phyloP scores from a whole-genome alignment of 2,797 vertebrate species.

The Myripristis jacobus region DNA sequence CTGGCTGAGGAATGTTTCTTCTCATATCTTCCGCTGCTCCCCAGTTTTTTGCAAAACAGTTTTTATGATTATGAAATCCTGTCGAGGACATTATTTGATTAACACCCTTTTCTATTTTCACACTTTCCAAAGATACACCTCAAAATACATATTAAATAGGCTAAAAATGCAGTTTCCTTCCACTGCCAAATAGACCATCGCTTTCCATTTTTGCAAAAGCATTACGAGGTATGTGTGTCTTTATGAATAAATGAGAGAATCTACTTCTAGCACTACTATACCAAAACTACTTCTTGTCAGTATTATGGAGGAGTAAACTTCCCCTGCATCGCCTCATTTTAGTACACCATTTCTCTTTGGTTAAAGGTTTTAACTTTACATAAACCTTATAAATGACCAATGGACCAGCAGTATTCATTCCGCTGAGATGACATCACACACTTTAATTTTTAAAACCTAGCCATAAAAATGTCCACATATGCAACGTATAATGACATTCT shows the following conservation, averaged over 20 bases:
- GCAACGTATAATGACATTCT: conserved; percentile 3
- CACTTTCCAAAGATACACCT: too few species aligned
- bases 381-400: background rate
- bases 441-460: conserved; percentile 1
- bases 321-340: background rate
- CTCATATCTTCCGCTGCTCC: too few species aligned
- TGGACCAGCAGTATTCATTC: background rate
- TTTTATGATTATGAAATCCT: too few species aligned
- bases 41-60: too few species aligned
- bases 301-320: background rate
- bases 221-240: background rate
- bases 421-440: background rate
- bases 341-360: background rate
- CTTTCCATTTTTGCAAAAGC: background rate
- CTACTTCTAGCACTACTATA: too few species aligned
- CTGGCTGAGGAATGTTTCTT: too few species aligned
- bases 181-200: background rate
- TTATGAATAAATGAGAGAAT: too few species aligned
- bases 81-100: too few species aligned
- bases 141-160: conserved; percentile 3
- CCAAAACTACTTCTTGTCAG: background rate
- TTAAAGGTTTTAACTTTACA: background rate
- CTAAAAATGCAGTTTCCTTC: conserved; percentile 16
- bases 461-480: background rate
- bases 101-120: too few species aligned